phyloP scores from a whole-genome alignment of 2,888 invertebrate species.

The Coenonympha arcania region DNA sequence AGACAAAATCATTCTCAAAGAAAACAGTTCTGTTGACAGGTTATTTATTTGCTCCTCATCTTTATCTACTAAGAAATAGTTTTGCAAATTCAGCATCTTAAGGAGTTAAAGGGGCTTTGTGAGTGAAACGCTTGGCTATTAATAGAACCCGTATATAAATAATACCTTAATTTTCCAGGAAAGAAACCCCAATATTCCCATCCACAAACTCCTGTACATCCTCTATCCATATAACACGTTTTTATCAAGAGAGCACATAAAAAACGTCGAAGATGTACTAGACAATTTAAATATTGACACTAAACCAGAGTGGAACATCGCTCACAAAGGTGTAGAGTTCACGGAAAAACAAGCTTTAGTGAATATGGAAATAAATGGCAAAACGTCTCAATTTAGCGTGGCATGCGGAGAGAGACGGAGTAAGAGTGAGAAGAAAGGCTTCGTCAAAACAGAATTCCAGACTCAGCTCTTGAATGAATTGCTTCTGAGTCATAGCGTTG shows the following conservation, averaged over 20 bases:
- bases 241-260: constrained; percentile 82
- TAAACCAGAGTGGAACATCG: constrained; percentile 40
- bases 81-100: neutral
- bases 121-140: too few relatives aligned
- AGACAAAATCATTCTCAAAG: too few relatives aligned
- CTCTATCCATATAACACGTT: constrained; percentile 90
- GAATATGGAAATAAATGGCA: constrained; percentile 55
- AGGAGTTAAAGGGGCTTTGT: too few relatives aligned
- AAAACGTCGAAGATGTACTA: constrained; percentile 81
- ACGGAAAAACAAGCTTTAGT: constrained; percentile 55
- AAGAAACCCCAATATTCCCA: constrained; percentile 77
- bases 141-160: too few relatives aligned
- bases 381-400: constrained; percentile 56
- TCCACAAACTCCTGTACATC: constrained; percentile 80
- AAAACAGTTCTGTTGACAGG: too few relatives aligned
- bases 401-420: constrained; percentile 47
- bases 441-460: constrained; percentile 84
- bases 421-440: constrained; percentile 39
- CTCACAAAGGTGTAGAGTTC: constrained; percentile 41
- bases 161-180: constrained; percentile 72
- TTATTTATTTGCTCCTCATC: too few relatives aligned
- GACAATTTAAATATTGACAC: constrained; percentile 73
- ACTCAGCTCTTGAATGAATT: constrained; percentile 83
- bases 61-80: too few relatives aligned
- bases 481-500: constrained; percentile 82